Conservation (phyloP, 2,113 vertebrate species). For the Nanorana parkeri region DNA sequence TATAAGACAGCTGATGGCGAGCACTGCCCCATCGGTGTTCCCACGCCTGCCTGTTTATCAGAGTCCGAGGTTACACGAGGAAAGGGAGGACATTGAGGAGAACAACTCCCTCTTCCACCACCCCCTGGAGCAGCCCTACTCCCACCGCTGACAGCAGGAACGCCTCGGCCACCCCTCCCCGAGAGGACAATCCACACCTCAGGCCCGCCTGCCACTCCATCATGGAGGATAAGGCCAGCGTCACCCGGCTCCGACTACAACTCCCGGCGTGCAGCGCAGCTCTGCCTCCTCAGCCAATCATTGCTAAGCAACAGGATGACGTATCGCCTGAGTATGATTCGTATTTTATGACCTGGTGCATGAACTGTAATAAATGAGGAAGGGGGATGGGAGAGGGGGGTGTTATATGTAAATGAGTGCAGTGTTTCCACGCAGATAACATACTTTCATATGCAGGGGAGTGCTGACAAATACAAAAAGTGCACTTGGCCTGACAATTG, state of each 20-base stretch:
- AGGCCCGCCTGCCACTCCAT: slow-evolving; percentile 34
- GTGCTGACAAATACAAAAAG: too few species aligned
- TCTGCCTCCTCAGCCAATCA: background rate
- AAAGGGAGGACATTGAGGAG: slow-evolving; percentile 38
- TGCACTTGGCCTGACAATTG: too few species aligned
- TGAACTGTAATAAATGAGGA: background rate
- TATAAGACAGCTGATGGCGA: too few species aligned
- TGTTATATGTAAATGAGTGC: background rate
- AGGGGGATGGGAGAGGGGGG: too few species aligned
- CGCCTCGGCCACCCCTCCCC: slow-evolving; percentile 35
- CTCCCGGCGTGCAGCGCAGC: background rate
- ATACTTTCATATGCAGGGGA: background rate
- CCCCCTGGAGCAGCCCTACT: slow-evolving; percentile 48
- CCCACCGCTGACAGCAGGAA: slow-evolving; percentile 48
- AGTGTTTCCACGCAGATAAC: background rate
- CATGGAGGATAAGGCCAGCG: slow-evolving; percentile 2
- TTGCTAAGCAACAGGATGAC: background rate
- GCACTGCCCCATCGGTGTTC: background rate
- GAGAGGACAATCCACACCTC: slow-evolving; percentile 25
- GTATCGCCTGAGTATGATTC: background rate
- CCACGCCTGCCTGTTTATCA: slow-evolving; percentile 21
- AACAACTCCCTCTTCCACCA: slow-evolving; percentile 47
- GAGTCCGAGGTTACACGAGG: slow-evolving; percentile 48
- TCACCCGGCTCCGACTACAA: slow-evolving; percentile 29
- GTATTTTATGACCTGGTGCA: background rate